Evolutionary conservation across 2,888 invertebrate genomes (phyloP), one percentile per base, ranked within the genome.

Genomic region (Sinohyriopsis cumingii): DNA sequence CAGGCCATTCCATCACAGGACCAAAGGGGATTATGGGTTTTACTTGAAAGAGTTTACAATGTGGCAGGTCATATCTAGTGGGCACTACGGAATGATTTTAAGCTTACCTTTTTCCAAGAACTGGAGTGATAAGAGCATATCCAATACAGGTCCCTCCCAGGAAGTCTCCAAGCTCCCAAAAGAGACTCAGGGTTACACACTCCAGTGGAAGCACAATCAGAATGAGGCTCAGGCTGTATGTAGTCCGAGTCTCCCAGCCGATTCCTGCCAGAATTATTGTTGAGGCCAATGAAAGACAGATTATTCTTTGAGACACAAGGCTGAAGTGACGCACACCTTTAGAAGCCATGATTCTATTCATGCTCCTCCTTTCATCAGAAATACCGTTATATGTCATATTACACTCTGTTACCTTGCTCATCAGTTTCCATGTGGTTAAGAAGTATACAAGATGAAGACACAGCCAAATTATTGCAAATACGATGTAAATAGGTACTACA

Each of bases 121-220:
- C 82, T n/a, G 90, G 90, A 53, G 87, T 86, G 25, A 90, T 87
- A n/a, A 90, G 68, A 15, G 86, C 89, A 81, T 89, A 90, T 22
- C 89, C 89, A 67, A 84, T 85, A 69, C 88, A 89, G 2, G 89
- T 89, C 12, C 90, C 90, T 55, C 90, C 90, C 15, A 90, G 83
- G 55, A 77, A 81, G 54, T 85, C 79, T 19, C 87, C 87, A n/a
- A 90, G 71, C 63, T 88, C 86, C 80, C 83, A 84, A 68, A 89
- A 84, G 19, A 90, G 80, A 69, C 87, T 87, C 45, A 87, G 71
- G 0, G 87, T 78, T 59, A 84, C 75, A 24, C 83, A 76, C 73
- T 90, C 89, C 28, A 89, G 61, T 5, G 89, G 87, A 9, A 90
- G 64, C 18, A 89, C 80, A 3, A 87, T 73, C 54, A 86, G 77